These are phyloP conservation scores for Oscheius sp. DNA, from an alignment of 2,888 invertebrate species.

Conservation along the genomic window DNA sequence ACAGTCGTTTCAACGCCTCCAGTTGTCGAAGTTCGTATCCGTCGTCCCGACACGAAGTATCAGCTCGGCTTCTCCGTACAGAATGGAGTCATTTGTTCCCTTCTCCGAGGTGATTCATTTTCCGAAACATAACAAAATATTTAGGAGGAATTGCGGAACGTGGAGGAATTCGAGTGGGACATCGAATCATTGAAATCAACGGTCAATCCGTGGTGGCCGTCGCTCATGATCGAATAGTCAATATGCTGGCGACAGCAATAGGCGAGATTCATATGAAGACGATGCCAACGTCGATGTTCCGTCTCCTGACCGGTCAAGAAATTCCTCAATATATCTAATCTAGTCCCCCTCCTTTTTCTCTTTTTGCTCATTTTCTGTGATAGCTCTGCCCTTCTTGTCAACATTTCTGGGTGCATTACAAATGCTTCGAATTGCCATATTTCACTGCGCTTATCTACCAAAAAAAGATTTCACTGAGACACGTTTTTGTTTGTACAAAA, in stretches of 20 bases:
- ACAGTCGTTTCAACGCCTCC: constrained; percentile 99
- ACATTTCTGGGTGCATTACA: constrained; percentile 17
- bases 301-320: constrained; percentile 97
- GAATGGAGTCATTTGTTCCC: constrained; percentile 87
- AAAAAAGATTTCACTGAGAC: too few relatives aligned
- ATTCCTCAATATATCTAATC: constrained; percentile 89
- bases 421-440: neutral
- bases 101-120: constrained; percentile 44
- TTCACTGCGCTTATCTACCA: neutral
- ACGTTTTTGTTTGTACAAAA: constrained; percentile 7
- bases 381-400: constrained; percentile 22
- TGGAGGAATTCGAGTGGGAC: constrained; percentile 97
- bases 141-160: constrained; percentile 95
- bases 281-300: constrained; percentile 99
- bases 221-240: constrained; percentile 95
- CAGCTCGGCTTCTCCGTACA: constrained; percentile 99
- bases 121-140: neutral
- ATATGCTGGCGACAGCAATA: constrained; percentile 95
- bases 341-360: neutral
- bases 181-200: constrained; percentile 89
- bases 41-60: constrained; percentile 98
- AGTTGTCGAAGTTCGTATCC: constrained; percentile 85
- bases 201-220: constrained; percentile 99
- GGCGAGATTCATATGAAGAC: constrained; percentile 99
- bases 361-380: constrained; percentile 26